phyloP scores from a whole-genome alignment of 2,113 vertebrate species.

The Serinus canaria region DNA sequence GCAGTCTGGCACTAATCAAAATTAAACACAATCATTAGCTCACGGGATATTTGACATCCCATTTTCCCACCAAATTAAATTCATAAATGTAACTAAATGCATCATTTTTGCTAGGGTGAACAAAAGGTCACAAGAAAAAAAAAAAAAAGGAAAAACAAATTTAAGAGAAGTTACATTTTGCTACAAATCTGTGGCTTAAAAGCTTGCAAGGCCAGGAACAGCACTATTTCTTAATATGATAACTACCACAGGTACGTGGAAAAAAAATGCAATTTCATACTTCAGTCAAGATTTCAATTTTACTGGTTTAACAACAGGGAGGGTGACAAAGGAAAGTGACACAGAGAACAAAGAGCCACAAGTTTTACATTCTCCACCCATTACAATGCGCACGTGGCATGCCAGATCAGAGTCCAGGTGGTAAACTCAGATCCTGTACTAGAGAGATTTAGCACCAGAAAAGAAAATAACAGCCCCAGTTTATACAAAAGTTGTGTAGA shows the following conservation, averaged over 20 bases:
- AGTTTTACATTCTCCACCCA: background rate
- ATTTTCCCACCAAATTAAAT: background rate
- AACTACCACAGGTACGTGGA: background rate
- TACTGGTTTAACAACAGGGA: background rate
- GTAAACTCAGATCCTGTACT: background rate
- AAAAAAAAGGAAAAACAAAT: background rate
- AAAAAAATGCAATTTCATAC: background rate
- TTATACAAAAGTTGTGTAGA: background rate
- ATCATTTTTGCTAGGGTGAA: background rate
- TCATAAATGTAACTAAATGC: background rate
- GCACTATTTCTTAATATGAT: background rate
- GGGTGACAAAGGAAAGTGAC: background rate
- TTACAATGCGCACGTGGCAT: background rate
- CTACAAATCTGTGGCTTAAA: background rate
- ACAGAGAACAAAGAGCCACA: background rate
- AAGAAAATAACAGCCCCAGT: background rate
- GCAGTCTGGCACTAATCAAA: background rate
- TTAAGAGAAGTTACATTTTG: background rate
- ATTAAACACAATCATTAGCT: background rate
- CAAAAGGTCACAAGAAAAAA: background rate
- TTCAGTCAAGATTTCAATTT: background rate
- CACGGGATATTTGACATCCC: background rate
- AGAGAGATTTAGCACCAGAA: background rate
- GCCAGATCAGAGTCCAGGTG: background rate
- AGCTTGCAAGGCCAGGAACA: background rate